Evolutionary conservation across 2,797 vertebrate species (phyloP), one percentile per base, ranked within the genome.

Genomic region (Valencia hispanica): DNA sequence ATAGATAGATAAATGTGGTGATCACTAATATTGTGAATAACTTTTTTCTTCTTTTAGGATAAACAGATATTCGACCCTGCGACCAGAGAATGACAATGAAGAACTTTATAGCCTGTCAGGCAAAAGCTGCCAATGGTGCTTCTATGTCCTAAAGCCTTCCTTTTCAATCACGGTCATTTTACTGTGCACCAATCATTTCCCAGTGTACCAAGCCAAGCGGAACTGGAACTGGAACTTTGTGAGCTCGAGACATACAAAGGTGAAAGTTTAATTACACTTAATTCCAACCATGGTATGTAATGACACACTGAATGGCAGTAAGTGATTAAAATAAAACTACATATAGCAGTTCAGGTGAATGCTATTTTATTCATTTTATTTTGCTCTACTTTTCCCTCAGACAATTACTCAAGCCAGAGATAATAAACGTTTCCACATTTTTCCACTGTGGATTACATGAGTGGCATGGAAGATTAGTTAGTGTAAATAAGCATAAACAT

Each of bases 151-250:
- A 39, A 39, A 25, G 20, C 61, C 34, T 65, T 65, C 20, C 4
- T 39, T 65, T 65, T 65, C 34, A 65, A 65, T 65, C 39, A 36
- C n/a, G n/a, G n/a, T n/a, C n/a, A 22, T 25, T 65, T 39, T 65
- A 65, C 20, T 65, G 61, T 39, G 34, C 32, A 65, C 32, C 18
- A 65, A 65, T 65, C 32, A 65, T 65, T 65, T 65, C 34, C 61
- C 17, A 65, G 34, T 12, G 9, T 65, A 39, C 10, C 34, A 25
- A 11, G 34, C 20, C 39, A 65, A 39, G 61, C 34, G 39, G 34
- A 65, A 39, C 34, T 65, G 18, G 32, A 63, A n/a, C n/a, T 20
- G 32, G 36, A 36, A 63, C 32, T 36, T 18, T 61, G 57, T 61
- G 57, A 32, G 57, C 57, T 61, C 18, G 30, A 61, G 57, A 36